Conservation (phyloP, 2,797 vertebrate genomes). For the Allobates femoralis region DNA sequence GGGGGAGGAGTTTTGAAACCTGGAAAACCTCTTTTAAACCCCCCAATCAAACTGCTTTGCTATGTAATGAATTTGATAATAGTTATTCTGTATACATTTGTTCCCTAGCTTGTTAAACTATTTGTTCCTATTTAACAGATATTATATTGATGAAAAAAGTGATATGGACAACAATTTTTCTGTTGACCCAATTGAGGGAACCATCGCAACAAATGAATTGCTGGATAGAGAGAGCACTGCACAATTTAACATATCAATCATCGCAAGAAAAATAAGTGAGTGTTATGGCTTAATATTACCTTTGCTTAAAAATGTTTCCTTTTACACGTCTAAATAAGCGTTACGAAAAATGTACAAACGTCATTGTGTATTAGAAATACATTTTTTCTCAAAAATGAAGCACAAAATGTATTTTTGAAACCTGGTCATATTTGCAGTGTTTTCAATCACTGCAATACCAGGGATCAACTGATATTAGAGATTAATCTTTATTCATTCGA, state of each 20-base stretch:
- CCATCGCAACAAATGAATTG: constrained; percentile 91
- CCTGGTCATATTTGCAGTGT: no score
- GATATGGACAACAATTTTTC: constrained; percentile 93
- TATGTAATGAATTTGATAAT: no score
- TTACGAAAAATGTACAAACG: neutral
- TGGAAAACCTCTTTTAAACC: no score
- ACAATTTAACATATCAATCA: constrained; percentile 94
- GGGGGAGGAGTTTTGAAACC: no score
- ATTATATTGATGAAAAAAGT: constrained; percentile 94
- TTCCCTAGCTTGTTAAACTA: neutral
- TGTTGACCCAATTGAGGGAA: constrained; percentile 92
- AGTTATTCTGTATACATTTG: neutral
- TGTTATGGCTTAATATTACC: constrained; percentile 68
- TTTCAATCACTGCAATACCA: no score
- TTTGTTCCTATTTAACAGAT: constrained; percentile 76
- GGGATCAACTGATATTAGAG: no score
- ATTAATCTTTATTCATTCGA: no score
- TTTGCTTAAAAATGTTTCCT: neutral
- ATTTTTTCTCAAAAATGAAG: no score
- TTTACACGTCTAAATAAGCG: neutral
- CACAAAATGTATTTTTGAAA: no score
- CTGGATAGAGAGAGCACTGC: constrained; percentile 92
- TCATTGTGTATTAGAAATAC: no score
- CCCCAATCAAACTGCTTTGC: no score
- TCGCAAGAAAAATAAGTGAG: constrained; percentile 98